Evolutionary conservation across 92 coral and sea anemone genomes (phyloP).

Genomic region (Paramuricea clavata): DNA sequence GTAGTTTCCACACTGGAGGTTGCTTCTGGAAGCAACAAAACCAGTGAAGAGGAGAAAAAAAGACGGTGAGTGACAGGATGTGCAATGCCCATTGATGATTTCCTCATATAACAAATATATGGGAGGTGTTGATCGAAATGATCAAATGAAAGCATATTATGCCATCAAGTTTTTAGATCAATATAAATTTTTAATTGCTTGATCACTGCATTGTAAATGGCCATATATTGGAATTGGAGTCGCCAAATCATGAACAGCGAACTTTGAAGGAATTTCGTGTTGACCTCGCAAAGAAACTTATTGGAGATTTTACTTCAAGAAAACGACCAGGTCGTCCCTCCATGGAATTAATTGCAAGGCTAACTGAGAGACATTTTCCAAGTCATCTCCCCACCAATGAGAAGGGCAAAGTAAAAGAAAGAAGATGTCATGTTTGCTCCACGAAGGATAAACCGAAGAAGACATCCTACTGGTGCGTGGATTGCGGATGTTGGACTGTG

Average conservation of each 20-base stretch:
- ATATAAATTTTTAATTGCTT: not conserved
- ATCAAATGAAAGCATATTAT: conserved; percentile 28
- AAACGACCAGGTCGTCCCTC: conserved; percentile 58
- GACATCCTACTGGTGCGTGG: conserved; percentile 34
- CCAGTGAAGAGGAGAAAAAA: conserved; percentile 54
- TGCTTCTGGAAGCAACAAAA: too few relatives aligned
- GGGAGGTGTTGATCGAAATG: conserved; percentile 18
- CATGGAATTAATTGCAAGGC: conserved; percentile 25
- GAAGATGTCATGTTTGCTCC: conserved; percentile 49
- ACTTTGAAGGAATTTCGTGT: conserved; percentile 8
- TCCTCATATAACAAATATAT: not conserved
- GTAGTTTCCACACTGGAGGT: conserved; percentile 28
- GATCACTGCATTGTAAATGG: conserved; percentile 27
- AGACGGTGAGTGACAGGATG: conserved; percentile 25
- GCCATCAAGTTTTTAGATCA: too few relatives aligned
- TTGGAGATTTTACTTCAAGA: conserved; percentile 44
- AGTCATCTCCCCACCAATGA: conserved; percentile 48
- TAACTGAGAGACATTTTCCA: conserved; percentile 62
- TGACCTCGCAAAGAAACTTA: conserved; percentile 35
- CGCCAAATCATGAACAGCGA: conserved; percentile 34
- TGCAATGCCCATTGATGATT: not conserved
- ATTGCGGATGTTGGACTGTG: conserved; percentile 62
- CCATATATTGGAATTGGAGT: conserved; percentile 41
- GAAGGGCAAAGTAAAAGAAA: conserved; percentile 34
- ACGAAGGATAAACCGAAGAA: too few relatives aligned